Conservation (phyloP, 2,888 invertebrate species). For the Andrena flavipes region DNA sequence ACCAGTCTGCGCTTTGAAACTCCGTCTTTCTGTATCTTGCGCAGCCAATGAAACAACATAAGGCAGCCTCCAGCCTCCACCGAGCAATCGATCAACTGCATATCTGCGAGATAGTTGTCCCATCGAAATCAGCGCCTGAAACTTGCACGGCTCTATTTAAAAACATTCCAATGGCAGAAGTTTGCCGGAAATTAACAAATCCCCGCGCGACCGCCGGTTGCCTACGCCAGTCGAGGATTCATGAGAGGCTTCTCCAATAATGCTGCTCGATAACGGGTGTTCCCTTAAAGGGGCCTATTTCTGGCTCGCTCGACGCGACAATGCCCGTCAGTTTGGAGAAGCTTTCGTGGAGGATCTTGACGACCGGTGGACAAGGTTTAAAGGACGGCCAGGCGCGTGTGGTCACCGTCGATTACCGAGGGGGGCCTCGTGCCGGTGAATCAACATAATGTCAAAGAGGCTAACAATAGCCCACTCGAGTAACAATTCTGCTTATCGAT, state of each 20-base stretch:
- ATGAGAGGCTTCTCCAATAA: slow-evolving; percentile 5
- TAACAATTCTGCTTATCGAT: slow-evolving; percentile 63
- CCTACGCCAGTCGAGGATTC: not conserved
- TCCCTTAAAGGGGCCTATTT: slow-evolving; percentile 39
- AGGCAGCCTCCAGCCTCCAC: not conserved
- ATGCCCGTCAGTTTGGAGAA: slow-evolving; percentile 45
- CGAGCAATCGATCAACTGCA: not conserved
- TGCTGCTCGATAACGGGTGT: slow-evolving; percentile 19
- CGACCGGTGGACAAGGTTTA: slow-evolving; percentile 14
- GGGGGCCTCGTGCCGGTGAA: slow-evolving; percentile 44
- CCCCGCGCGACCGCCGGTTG: not conserved
- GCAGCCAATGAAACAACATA: not conserved
- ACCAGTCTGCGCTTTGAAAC: too few relatives aligned
- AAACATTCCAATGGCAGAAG: not conserved
- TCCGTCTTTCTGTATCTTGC: not conserved
- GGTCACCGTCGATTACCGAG: slow-evolving; percentile 23
- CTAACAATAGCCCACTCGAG: slow-evolving; percentile 69
- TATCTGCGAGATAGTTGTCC: not conserved
- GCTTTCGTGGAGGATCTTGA: slow-evolving; percentile 27
- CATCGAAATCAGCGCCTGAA: not conserved
- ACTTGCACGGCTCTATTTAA: not conserved
- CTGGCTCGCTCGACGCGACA: slow-evolving; percentile 41
- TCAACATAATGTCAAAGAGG: slow-evolving; percentile 71
- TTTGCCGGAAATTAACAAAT: slow-evolving; percentile 42
- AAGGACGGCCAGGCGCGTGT: slow-evolving; percentile 18